Evolutionary conservation across 2,888 invertebrate species (phyloP), one percentile per base, ranked within the genome.

Genomic region (Sipha maydis): DNA sequence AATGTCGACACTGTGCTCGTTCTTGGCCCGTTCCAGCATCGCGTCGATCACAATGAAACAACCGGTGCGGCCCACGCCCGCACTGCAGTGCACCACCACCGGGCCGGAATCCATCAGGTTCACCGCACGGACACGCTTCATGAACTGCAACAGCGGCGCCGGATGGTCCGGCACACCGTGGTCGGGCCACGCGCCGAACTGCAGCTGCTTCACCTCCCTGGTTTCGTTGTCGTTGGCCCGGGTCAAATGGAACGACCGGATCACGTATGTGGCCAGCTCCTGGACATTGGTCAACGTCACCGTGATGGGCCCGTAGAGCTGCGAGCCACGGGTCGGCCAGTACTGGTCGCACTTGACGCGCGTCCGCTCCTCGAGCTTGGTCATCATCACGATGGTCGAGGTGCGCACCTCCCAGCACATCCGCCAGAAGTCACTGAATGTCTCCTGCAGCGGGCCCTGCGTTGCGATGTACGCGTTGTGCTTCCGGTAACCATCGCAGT

Each of bases 141-240:
- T 93, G 93, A 99, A 99, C 93, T 99, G 98, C 90, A 99, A 93
- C 93, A 99, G 98, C 0, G 99, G 99, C 0, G 99, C 99, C 0
- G 99, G 99, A 92, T 99, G 98, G 92, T 99, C 99, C 3, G 99
- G 99, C 5, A 99, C 99, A 3, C 97, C 99, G 91, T 99, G 99
- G 93, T 99, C 99, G 1, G 99, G 99, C 99, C 99, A 99, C 8
- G 99, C 99, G 0, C 99, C 99, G 92, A 99, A 99, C 92, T 99
- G 99, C 90, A 99, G 93, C 92, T 99, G 99, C 91, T 98, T 97
- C 85, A 99, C 95, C 92, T 99, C 99, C 1, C 99, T 95, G 54
- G 97, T 95, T 91, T 98, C 98, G 78, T 95, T 94, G 90, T 95
- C 95, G 38, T 95, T 96, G 89, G 92, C 92, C 91, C 95, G 94